phyloP scores from a whole-genome alignment of 1,140 invertebrate genomes.

The Eumaeus atala region DNA sequence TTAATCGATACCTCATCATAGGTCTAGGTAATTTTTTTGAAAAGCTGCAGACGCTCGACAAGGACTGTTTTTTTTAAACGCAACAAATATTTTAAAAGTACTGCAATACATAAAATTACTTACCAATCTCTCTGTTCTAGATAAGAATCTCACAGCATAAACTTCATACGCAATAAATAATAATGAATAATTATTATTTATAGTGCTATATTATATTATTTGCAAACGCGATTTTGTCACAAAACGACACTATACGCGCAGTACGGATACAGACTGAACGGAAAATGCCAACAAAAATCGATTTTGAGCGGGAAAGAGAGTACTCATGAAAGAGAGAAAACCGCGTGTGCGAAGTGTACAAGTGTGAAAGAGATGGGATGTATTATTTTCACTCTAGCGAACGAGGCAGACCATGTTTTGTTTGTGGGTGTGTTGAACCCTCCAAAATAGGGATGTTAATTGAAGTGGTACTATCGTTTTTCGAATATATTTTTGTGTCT shows the following conservation, averaged over 20 bases:
- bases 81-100: no score
- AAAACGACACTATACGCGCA: slow-evolving; percentile 6
- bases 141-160: neutral
- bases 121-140: neutral
- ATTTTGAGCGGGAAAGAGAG: slow-evolving; percentile 36
- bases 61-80: no score
- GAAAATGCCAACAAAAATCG: slow-evolving; percentile 30
- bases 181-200: neutral
- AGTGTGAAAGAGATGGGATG: slow-evolving; percentile 17
- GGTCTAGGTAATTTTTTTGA: no score
- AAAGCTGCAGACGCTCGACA: no score
- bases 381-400: slow-evolving; percentile 12
- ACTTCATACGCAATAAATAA: neutral
- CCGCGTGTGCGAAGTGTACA: neutral
- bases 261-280: slow-evolving; percentile 7
- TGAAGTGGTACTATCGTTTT: slow-evolving; percentile 27
- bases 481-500: neutral
- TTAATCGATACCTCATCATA: no score
- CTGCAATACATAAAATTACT: neutral
- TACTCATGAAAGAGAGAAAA: slow-evolving; percentile 21
- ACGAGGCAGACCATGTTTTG: slow-evolving; percentile 23
- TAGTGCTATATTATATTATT: no score
- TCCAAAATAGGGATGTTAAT: slow-evolving; percentile 34
- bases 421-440: slow-evolving; percentile 38
- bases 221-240: neutral